A percentile compares a stretch with the other conserved stretches of the same genome.
These are phyloP conservation scores for Caprella mutica DNA, from an alignment of 2,888 invertebrate genomes.

Conservation along the genomic window DNA sequence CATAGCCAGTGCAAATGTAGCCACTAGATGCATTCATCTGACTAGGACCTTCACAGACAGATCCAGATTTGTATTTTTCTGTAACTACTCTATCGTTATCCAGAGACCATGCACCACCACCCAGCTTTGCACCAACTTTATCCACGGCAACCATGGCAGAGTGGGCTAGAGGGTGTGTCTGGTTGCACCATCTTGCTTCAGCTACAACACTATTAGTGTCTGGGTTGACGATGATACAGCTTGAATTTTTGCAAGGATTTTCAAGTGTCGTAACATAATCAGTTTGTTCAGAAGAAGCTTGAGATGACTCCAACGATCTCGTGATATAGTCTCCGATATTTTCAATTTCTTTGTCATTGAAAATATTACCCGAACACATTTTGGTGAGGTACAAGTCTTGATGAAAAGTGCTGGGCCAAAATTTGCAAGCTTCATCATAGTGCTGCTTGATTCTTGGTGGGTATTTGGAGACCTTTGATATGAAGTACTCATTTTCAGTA, in stretches of 20 bases:
- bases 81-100: not conserved
- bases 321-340: conserved; percentile 13
- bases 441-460: conserved; percentile 57
- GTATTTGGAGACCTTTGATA: conserved; percentile 51
- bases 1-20: conserved; percentile 54
- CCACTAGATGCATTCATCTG: not conserved
- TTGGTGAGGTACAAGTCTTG: conserved; percentile 62
- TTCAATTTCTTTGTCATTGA: conserved; percentile 9
- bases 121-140: conserved; percentile 68
- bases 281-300: too few species aligned
- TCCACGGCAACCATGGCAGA: conserved; percentile 75
- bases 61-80: not conserved
- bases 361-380: conserved; percentile 43
- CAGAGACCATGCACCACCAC: conserved; percentile 55
- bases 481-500: too few species aligned
- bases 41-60: too few species aligned
- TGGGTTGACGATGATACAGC: too few species aligned
- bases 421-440: conserved; percentile 48
- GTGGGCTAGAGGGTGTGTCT: conserved; percentile 63
- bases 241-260: too few species aligned
- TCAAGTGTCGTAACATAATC: too few species aligned
- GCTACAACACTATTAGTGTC: not conserved
- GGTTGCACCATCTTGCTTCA: not conserved
- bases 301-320: conserved; percentile 5
- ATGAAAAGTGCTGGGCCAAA: conserved; percentile 79